phyloP scores from a whole-genome alignment of 1,140 invertebrate genomes.

The Ericerus pela region DNA sequence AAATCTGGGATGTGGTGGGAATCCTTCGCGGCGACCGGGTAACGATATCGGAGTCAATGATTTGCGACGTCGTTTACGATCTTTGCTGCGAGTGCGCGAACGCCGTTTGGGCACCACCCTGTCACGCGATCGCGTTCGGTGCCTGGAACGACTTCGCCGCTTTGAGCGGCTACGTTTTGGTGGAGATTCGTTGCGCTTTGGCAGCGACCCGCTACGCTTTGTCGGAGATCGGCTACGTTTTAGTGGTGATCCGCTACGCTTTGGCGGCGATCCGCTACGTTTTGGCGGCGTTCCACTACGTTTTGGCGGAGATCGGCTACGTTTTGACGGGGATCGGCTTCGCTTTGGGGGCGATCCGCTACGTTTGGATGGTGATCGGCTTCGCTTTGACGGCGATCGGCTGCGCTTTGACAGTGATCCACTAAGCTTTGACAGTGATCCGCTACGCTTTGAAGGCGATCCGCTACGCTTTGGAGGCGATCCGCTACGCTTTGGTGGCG shows the following conservation, averaged over 20 bases:
- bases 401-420: neutral
- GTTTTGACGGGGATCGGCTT: neutral
- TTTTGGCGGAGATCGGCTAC: neutral
- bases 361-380: neutral
- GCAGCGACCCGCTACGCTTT: neutral
- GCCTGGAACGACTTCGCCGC: neutral
- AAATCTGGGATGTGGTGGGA: neutral
- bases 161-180: neutral
- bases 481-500: neutral
- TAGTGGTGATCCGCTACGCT: neutral
- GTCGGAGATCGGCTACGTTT: neutral
- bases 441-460: neutral
- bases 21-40: conserved; percentile 21
- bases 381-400: neutral
- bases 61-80: conserved; percentile 29
- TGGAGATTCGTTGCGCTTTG: neutral
- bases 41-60: conserved; percentile 35
- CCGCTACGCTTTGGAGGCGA: neutral
- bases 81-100: conserved; percentile 11
- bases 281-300: neutral
- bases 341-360: neutral
- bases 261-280: neutral
- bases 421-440: neutral
- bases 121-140: conserved; percentile 14
- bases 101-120: conserved; percentile 11